These are phyloP conservation scores for Pseudotriccus pelzelni DNA, from an alignment of 2,797 vertebrate genomes.

Conservation along the genomic window DNA sequence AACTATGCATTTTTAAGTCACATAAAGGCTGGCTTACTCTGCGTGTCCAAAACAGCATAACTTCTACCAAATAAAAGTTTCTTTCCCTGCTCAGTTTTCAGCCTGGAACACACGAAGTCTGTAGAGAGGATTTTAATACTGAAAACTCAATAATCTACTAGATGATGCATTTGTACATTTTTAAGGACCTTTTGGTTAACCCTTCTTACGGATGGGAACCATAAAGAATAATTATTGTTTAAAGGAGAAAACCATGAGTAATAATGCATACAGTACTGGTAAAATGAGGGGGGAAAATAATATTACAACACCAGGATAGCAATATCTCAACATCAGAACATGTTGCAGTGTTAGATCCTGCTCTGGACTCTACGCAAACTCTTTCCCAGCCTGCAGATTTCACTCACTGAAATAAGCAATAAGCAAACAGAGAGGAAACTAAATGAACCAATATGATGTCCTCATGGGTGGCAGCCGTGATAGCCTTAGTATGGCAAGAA, in stretches of 20 bases:
- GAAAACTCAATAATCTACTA: neutral
- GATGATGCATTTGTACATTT: neutral
- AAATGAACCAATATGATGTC: neutral
- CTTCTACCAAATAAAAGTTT: neutral
- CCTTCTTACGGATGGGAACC: neutral
- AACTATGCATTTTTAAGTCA: neutral
- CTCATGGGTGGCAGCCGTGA: neutral
- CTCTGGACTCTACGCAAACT: neutral
- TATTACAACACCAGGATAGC: neutral
- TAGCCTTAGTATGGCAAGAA: neutral
- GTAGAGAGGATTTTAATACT: neutral
- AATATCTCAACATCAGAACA: neutral
- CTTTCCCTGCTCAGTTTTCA: neutral
- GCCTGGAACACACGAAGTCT: neutral
- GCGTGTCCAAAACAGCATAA: neutral
- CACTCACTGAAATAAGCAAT: neutral
- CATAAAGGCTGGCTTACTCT: neutral
- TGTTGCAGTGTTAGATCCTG: neutral
- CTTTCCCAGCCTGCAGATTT: neutral
- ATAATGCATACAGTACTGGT: neutral
- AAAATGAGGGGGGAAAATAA: accelerated
- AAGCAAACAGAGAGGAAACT: neutral
- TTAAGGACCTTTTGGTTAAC: neutral
- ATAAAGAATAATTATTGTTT: neutral
- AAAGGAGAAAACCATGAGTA: neutral